Evolutionary conservation across 2,888 invertebrate genomes (phyloP).

Genomic region (Acronicta psi): DNA sequence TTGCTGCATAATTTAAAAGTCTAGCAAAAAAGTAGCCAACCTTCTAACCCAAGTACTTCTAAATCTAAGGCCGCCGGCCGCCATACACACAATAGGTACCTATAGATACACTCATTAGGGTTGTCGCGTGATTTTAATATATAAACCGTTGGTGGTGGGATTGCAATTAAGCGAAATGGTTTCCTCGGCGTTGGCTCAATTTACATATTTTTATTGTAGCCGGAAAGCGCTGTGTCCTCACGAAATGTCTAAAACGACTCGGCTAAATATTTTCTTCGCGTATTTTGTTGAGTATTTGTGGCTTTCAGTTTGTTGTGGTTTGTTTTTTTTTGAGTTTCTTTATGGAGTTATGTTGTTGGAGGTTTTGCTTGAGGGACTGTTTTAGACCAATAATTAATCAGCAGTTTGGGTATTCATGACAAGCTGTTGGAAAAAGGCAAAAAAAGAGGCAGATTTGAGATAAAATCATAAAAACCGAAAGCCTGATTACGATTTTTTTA

Average conservation of each 20-base stretch:
- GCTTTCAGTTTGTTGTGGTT: slow-evolving; percentile 2
- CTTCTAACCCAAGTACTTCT: slow-evolving; percentile 17
- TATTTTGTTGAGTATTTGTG: slow-evolving; percentile 38
- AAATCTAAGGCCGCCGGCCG: slow-evolving; percentile 5
- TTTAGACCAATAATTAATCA: too few relatives aligned
- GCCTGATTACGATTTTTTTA: too few relatives aligned
- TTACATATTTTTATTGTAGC: slow-evolving; percentile 63
- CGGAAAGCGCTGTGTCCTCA: slow-evolving; percentile 59
- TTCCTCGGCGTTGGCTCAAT: slow-evolving; percentile 58
- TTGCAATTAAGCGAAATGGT: slow-evolving; percentile 70
- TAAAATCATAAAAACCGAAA: too few relatives aligned
- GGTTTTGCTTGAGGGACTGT: neutral
- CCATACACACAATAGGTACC: slow-evolving; percentile 20
- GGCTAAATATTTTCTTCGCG: slow-evolving; percentile 54
- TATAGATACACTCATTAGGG: slow-evolving; percentile 60
- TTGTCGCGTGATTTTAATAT: slow-evolving; percentile 69
- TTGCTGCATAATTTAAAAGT: neutral
- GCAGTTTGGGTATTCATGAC: too few relatives aligned
- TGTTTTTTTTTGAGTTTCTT: slow-evolving; percentile 8
- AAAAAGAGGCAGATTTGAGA: too few relatives aligned
- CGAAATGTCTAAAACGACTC: slow-evolving; percentile 54
- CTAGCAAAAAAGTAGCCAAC: slow-evolving; percentile 1
- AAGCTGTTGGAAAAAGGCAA: too few relatives aligned
- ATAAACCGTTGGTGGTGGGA: slow-evolving; percentile 57
- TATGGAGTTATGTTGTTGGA: neutral